Evolutionary conservation across 2,888 invertebrate genomes (phyloP).

Genomic region (Drosophila ezoana): DNA sequence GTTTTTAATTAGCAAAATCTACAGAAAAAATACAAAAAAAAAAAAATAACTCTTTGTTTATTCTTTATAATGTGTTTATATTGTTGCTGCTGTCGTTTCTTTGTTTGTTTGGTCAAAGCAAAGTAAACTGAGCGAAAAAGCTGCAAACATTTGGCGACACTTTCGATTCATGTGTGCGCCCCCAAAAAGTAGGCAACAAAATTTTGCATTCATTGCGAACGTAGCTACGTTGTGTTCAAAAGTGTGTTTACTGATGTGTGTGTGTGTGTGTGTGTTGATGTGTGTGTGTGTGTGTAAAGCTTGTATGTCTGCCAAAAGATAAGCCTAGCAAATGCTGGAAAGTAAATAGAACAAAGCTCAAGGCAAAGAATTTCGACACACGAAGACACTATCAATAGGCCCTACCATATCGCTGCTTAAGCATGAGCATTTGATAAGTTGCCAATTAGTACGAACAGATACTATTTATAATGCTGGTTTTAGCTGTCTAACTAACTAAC

Average conservation of each 20-base stretch:
- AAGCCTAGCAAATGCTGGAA: neutral
- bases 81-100: slow-evolving; percentile 9
- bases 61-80: slow-evolving; percentile 3
- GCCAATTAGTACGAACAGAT: too few species aligned
- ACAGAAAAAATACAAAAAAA: neutral
- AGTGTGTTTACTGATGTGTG: neutral
- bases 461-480: too few species aligned
- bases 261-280: slow-evolving; percentile 1
- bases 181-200: slow-evolving; percentile 30
- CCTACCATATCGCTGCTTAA: too few species aligned
- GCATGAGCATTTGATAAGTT: too few species aligned
- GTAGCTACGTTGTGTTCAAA: neutral
- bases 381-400: neutral
- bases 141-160: slow-evolving; percentile 21
- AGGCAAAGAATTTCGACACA: neutral
- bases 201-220: slow-evolving; percentile 23
- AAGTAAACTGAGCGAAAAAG: slow-evolving; percentile 60
- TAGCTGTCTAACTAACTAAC: too few species aligned
- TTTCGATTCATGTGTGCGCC: neutral
- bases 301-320: neutral
- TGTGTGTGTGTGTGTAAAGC: slow-evolving; percentile 17
- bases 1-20: slow-evolving; percentile 3
- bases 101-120: slow-evolving; percentile 55
- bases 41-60: neutral
- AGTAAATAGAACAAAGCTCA: neutral